Conservation (phyloP, 2,888 invertebrate species). For the Capitulum mitella region DNA sequence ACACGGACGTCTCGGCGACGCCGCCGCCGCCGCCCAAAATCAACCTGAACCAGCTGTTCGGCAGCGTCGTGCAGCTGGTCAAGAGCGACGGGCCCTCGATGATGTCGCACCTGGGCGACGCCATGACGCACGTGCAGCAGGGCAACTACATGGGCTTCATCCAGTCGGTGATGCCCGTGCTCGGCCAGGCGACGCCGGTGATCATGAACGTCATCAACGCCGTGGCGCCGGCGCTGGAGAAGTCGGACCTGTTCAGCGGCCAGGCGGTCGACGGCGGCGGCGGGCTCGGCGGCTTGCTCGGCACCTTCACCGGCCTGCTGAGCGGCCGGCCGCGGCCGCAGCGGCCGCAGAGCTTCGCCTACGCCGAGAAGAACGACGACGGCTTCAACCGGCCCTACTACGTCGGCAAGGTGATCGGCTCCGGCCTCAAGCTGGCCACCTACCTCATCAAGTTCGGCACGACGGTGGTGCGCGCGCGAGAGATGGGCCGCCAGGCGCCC, state of each 20-base stretch:
- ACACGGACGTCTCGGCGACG: not conserved
- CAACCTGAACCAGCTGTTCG: slow-evolving; percentile 18
- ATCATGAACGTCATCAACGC: slow-evolving; percentile 25
- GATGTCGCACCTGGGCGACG: not conserved
- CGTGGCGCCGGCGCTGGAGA: slow-evolving; percentile 1
- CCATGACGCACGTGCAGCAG: not conserved
- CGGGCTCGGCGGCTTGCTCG: not conserved
- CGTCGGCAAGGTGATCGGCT: slow-evolving; percentile 11
- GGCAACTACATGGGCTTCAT: slow-evolving; percentile 21
- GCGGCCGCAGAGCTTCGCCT: not conserved
- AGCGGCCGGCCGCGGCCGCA: not conserved
- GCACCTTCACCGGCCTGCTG: not conserved
- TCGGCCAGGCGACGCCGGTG: not conserved
- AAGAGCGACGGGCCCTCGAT: not conserved
- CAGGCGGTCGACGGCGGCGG: not conserved
- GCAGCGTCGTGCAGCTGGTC: slow-evolving; percentile 20
- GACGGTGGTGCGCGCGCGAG: not conserved
- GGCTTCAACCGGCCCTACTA: slow-evolving; percentile 21
- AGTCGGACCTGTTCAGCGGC: not conserved
- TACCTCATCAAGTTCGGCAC: slow-evolving; percentile 21
- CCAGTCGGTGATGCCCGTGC: slow-evolving; percentile 23
- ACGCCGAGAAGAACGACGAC: slow-evolving; percentile 1
- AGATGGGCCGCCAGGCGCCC: not conserved
- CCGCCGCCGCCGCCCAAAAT: not conserved
- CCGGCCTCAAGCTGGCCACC: slow-evolving; percentile 17